phyloP scores from a whole-genome alignment of 2,113 vertebrate genomes.

The Pterocles burchelli region DNA sequence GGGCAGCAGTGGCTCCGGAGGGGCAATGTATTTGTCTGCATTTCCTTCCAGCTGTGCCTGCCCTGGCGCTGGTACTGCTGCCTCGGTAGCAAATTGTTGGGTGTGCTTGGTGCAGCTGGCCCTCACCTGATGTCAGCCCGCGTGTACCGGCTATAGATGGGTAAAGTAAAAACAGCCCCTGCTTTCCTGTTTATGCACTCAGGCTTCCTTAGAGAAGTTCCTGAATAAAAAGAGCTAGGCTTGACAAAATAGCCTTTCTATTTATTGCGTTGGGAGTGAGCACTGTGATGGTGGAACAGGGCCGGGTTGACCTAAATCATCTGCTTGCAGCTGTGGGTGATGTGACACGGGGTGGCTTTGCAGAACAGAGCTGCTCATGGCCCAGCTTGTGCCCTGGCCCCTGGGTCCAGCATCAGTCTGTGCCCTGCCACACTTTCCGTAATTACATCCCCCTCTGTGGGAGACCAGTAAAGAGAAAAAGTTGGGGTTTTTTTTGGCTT shows the following conservation, averaged over 20 bases:
- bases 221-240: slow-evolving; percentile 53
- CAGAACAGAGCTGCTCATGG: background rate
- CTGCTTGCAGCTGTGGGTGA: background rate
- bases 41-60: background rate
- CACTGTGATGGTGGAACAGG: background rate
- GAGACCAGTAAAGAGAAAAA: background rate
- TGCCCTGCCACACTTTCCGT: background rate
- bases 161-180: slow-evolving; percentile 68
- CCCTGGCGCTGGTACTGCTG: background rate
- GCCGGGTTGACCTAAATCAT: background rate
- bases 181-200: slow-evolving; percentile 68
- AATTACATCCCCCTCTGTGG: background rate
- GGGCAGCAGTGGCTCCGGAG: background rate
- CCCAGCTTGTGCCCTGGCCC: background rate
- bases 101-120: slow-evolving; percentile 40
- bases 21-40: background rate
- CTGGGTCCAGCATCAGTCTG: background rate
- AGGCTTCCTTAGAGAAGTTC: slow-evolving; percentile 51
- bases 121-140: slow-evolving; percentile 9
- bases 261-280: slow-evolving; percentile 29
- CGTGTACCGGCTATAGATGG: slow-evolving; percentile 35
- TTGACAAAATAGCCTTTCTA: slow-evolving; percentile 70
- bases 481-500: background rate
- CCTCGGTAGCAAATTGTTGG: slow-evolving; percentile 48
- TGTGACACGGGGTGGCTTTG: accelerated